Evolutionary conservation across 2,797 vertebrate species (phyloP), one percentile per base, ranked within the genome.

Genomic region (Chelon labrosus): DNA sequence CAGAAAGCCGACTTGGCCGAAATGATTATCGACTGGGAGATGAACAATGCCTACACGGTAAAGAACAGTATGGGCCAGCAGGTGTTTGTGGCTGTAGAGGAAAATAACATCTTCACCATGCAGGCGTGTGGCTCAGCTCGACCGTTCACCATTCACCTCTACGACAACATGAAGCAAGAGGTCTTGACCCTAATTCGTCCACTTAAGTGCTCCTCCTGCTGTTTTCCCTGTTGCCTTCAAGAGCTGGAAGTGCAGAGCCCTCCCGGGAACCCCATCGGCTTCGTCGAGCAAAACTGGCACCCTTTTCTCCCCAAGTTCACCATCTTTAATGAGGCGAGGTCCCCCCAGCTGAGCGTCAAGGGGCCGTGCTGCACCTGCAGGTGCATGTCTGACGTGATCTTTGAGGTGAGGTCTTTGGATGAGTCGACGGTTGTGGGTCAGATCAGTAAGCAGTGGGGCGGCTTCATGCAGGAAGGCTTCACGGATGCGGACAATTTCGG

Each of bases 211-310:
- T 22, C 16, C 8, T 27, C 53, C 0, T 96, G 95, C 78, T 95
- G 88, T 54, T 96, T 38, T n/a, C 96, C 95, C 42, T 96, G 95
- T 82, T 96, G 95, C 50, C 88, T 96, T 14, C 96, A 97, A 75
- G 92, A 96, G 95, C 69, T 97, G 65, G 96, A 96, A 89, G 92
- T 96, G 27, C 95, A 96, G 67, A 92, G 93, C 0, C 96, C 96
- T 5, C 95, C 95, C 5, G 96, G 96, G 2, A 84, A 53, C 8
- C 82, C 92, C 7, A 70, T 96, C 19, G 96, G 96, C 22, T 96
- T 94, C 0, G 77, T 96, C 27, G 76, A 86, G 6, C 95, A 97
- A 65, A 84, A 90, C 49, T 96, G 96, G 95, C 90, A 96, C 73
- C 68, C 86, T 3, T 95, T 75, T 66, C 53, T 95, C 52, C 95